Evolutionary conservation across 2,888 invertebrate species (phyloP), one percentile per base, ranked within the genome.

Genomic region (Trachelus troglodyta): DNA sequence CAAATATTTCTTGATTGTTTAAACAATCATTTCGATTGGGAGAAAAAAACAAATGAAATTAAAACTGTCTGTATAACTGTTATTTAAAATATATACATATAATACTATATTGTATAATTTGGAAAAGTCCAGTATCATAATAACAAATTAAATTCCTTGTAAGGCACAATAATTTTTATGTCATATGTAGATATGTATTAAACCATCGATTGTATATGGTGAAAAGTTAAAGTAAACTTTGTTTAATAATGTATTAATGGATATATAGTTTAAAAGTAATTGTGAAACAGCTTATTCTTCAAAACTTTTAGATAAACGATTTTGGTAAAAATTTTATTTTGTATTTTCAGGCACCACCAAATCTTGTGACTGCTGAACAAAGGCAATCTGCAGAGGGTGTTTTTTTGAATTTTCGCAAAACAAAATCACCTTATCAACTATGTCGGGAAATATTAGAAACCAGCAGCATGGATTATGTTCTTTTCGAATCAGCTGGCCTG

Each of bases 401-500:
- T 35, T 96, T 98, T 89, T 91, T 97, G 56, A 95, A 95, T 90
- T 97, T 98, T 89, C 94, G 96, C 40, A 96, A 96, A 90, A 95
- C 96, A 4, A 95, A 96, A 90, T 94, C 95, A 81, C 97, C 98
- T 11, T 97, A 97, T 91, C 94, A 94, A 78, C 91, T 97, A 76
- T 98, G 97, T 90, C 94, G 95, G 86, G 94, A 95, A 88, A 95
- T 98, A 84, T 92, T 98, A 83, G 96, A 96, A 89, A 94, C 94
- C 79, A 95, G 95, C 69, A 92, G 93, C 79, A 94, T 94, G 76
- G 96, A 96, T 87, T 97, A 97, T 92, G 96, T 98, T 11, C 92
- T 97, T 76, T 98, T 97, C 92, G 98, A 98, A 93, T 95, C 97
- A 74, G 97, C 96, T 11, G 95, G 96, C 80, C 94, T 97, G 33